Conservation (phyloP, 2,797 vertebrate species). For the Pseudotriccus pelzelni region DNA sequence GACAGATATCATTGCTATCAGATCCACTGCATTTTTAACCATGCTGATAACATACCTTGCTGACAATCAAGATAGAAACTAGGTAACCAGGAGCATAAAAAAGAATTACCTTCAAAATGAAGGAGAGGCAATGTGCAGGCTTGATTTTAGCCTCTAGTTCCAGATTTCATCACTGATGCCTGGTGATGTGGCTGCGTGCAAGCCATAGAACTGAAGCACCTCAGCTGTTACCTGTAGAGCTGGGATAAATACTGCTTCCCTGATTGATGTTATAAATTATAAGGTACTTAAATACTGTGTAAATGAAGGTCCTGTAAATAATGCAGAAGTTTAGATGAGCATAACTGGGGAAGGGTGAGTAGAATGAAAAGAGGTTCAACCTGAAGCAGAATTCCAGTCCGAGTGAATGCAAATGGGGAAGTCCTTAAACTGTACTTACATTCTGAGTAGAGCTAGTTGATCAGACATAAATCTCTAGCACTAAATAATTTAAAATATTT, state of each 20-base stretch:
- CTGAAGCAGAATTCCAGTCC: not conserved
- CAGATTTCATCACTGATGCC: not conserved
- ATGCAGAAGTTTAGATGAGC: not conserved
- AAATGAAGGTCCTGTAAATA: constrained; percentile 34
- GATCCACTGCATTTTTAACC: not conserved
- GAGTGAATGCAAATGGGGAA: not conserved
- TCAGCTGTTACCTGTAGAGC: not conserved
- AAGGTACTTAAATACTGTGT: not conserved
- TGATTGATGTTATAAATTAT: not conserved
- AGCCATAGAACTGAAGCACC: not conserved
- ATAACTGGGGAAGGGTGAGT: not conserved
- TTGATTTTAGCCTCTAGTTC: not conserved
- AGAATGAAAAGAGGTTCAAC: not conserved
- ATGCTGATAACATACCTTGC: not conserved
- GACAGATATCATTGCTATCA: not conserved
- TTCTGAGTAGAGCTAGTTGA: not conserved
- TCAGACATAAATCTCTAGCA: not conserved
- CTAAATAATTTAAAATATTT: constrained; percentile 16
- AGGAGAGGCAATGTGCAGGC: not conserved
- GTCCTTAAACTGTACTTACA: not conserved
- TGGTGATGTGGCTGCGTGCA: not conserved
- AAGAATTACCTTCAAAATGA: not conserved
- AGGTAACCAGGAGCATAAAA: not conserved
- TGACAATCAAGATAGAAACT: not conserved
- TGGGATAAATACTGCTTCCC: not conserved